Percentiles rank a stretch among this genome's conserved stretches.
phyloP scores from a whole-genome alignment of 2,113 vertebrate genomes.

The Fukomys damarensis region DNA sequence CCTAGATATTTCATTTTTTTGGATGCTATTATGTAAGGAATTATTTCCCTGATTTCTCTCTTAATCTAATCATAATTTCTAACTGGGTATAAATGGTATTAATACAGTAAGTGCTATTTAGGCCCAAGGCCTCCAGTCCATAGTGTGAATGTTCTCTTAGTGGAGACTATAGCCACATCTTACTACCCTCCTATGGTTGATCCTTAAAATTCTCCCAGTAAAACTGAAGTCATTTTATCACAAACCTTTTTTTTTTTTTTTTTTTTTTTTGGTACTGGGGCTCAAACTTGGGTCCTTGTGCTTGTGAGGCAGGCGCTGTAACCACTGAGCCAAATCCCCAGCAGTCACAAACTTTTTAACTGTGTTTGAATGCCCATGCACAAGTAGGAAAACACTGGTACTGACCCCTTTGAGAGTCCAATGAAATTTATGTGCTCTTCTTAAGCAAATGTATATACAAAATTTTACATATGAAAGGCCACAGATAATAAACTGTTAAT shows the following conservation, averaged over 20 bases:
- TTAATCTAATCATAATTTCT: too few species aligned
- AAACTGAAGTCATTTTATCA: background rate
- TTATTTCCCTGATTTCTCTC: too few species aligned
- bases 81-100: background rate
- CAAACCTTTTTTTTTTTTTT: too few species aligned
- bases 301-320: too few species aligned
- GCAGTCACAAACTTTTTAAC: too few species aligned
- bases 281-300: too few species aligned
- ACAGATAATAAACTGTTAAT: background rate
- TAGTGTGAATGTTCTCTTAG: background rate
- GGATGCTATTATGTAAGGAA: too few species aligned
- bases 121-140: background rate
- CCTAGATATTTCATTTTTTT: too few species aligned
- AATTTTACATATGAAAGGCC: background rate
- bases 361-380: background rate
- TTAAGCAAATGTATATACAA: background rate
- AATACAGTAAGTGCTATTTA: constrained; percentile 25
- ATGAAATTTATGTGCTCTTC: background rate
- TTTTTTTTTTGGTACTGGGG: too few species aligned
- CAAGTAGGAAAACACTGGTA: background rate
- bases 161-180: background rate
- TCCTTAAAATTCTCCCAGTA: background rate
- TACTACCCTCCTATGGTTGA: background rate
- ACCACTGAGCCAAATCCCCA: too few species aligned
- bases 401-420: background rate